Conservation (phyloP, 2,797 vertebrate genomes). For the Anomalospiza imberbis region DNA sequence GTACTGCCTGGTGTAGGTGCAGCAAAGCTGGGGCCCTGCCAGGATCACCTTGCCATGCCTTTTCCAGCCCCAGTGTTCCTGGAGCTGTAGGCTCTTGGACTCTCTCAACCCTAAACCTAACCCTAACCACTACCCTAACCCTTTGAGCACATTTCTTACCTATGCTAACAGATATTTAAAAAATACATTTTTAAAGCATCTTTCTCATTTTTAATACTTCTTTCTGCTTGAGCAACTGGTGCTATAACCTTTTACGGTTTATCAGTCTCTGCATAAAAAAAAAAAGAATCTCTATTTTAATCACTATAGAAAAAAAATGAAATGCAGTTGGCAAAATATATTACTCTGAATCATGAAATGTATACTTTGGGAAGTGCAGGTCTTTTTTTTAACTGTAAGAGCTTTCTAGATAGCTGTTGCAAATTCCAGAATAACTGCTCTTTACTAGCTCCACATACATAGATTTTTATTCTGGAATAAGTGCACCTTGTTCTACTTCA, state of each 20-base stretch:
- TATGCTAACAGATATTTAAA: not conserved
- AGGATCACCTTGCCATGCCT: not conserved
- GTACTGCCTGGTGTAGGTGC: not conserved
- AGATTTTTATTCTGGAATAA: constrained; percentile 7
- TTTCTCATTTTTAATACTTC: not conserved
- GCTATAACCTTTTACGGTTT: not conserved
- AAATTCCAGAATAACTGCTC: constrained; percentile 9
- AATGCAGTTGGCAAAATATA: not conserved
- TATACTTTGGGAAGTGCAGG: not conserved
- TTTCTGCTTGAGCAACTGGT: not conserved
- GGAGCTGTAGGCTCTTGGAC: not conserved
- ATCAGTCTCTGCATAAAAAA: not conserved
- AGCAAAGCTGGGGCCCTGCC: not conserved
- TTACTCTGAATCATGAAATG: not conserved
- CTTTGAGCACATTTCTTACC: not conserved
- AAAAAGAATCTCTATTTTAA: not conserved
- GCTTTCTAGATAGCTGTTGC: constrained; percentile 6
- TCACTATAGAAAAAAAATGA: not conserved
- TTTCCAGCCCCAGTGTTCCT: not conserved
- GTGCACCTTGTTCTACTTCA: not conserved
- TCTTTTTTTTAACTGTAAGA: not conserved
- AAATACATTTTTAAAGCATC: not conserved
- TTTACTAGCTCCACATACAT: not conserved
- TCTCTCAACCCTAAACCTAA: not conserved
- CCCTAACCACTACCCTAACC: not conserved